These are phyloP conservation scores for Larimichthys polyactis DNA, from an alignment of 2,113 vertebrate genomes.

Conservation along the genomic window DNA sequence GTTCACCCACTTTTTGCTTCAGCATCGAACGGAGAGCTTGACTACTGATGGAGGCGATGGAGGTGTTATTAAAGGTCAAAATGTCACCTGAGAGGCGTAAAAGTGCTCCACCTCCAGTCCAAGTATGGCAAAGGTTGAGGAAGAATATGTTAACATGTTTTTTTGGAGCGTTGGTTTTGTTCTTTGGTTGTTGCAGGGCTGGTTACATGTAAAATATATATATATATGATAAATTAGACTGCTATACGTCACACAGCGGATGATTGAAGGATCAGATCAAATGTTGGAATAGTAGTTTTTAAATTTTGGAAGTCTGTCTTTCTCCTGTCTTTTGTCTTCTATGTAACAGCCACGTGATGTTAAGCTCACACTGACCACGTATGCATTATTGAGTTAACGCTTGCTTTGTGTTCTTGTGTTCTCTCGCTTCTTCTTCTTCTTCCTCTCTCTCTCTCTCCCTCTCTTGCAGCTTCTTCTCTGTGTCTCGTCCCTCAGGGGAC, in stretches of 20 bases:
- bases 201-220: background rate
- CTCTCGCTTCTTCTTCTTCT: background rate
- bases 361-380: conserved; percentile 24
- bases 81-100: background rate
- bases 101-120: background rate
- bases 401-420: conserved; percentile 43
- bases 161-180: too few species aligned
- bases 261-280: background rate
- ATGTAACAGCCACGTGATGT: conserved; percentile 45
- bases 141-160: background rate
- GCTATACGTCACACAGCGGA: background rate
- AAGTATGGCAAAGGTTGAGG: background rate
- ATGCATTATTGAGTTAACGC: conserved; percentile 35
- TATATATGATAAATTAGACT: background rate
- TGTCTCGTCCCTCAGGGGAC: conserved; percentile 44
- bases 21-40: background rate
- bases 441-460: background rate
- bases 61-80: conserved; percentile 9
- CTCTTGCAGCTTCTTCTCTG: conserved; percentile 6
- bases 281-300: conserved; percentile 8
- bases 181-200: too few species aligned
- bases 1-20: background rate
- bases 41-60: background rate
- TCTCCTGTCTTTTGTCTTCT: background rate
- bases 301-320: background rate